Conservation (phyloP, 2,113 vertebrate genomes). For the Aythya baeri region DNA sequence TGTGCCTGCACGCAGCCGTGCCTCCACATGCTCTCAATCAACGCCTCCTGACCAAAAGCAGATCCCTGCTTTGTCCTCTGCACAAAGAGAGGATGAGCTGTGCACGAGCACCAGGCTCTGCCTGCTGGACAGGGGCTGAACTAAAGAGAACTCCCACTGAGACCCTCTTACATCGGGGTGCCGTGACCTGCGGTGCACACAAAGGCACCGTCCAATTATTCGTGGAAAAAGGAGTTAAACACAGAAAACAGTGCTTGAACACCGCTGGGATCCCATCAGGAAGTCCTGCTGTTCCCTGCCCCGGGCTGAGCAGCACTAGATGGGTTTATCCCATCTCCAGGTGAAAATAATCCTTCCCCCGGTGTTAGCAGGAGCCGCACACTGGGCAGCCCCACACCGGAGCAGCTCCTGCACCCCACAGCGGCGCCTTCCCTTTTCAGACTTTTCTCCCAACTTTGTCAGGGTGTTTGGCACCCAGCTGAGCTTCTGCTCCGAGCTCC, state of each 20-base stretch:
- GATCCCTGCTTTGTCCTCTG: background rate
- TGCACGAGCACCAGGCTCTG: background rate
- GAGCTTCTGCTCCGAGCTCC: rapidly evolving
- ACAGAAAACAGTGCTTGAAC: background rate
- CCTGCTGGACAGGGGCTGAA: background rate
- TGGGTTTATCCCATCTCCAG: background rate
- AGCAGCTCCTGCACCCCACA: rapidly evolving
- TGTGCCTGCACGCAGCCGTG: rapidly evolving
- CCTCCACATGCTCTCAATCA: background rate
- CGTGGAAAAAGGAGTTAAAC: background rate
- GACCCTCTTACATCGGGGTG: background rate
- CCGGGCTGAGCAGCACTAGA: background rate
- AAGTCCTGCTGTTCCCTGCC: background rate
- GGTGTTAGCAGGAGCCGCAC: rapidly evolving
- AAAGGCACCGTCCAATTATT: background rate
- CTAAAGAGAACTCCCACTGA: background rate
- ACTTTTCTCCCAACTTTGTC: background rate
- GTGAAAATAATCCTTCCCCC: background rate
- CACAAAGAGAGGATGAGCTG: background rate
- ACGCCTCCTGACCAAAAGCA: rapidly evolving
- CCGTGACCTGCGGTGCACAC: background rate
- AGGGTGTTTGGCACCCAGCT: background rate
- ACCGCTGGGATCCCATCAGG: background rate
- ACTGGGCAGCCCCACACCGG: no score
- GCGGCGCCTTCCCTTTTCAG: background rate